Percentiles rank a stretch among this genome's conserved stretches.
Evolutionary conservation across 2,797 vertebrate genomes (phyloP).

Genomic region (Coranthus polyacanthus): DNA sequence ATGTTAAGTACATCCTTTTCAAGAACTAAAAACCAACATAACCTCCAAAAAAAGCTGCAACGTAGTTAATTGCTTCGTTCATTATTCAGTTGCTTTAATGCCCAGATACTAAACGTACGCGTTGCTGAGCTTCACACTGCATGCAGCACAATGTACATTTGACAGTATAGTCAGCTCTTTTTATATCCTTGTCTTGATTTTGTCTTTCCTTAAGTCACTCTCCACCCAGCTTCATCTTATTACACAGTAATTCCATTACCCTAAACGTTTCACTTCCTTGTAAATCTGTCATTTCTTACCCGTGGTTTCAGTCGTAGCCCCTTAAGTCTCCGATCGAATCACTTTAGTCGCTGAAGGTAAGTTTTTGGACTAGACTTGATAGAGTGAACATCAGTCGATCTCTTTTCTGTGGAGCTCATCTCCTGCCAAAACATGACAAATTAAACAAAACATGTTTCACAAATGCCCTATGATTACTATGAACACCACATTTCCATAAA

Average conservation of each 20-base stretch:
- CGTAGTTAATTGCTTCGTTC: not conserved
- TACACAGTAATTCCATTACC: not conserved
- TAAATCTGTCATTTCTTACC: not conserved
- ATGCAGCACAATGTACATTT: slow-evolving; percentile 31
- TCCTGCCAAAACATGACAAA: no score
- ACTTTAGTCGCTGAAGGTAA: slow-evolving; percentile 33
- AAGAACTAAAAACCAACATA: no score
- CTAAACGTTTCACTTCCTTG: not conserved
- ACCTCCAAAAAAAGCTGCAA: no score
- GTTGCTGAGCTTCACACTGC: slow-evolving; percentile 37
- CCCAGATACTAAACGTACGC: slow-evolving; percentile 10
- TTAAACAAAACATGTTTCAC: no score
- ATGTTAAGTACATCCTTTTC: not conserved
- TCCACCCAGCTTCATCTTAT: slow-evolving; percentile 3
- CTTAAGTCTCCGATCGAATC: slow-evolving; percentile 4
- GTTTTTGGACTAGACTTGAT: slow-evolving; percentile 9
- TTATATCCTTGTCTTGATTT: slow-evolving; percentile 19
- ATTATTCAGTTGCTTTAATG: slow-evolving; percentile 8
- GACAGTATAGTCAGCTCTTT: not conserved
- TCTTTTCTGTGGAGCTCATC: no score
- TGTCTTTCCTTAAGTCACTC: slow-evolving; percentile 6
- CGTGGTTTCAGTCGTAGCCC: not conserved
- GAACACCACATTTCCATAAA: no score
- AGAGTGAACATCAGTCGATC: no score
- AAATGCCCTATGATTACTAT: no score